These are phyloP conservation scores for Hemichromis elongatus DNA, from an alignment of 2,113 vertebrate species.

Conservation along the genomic window DNA sequence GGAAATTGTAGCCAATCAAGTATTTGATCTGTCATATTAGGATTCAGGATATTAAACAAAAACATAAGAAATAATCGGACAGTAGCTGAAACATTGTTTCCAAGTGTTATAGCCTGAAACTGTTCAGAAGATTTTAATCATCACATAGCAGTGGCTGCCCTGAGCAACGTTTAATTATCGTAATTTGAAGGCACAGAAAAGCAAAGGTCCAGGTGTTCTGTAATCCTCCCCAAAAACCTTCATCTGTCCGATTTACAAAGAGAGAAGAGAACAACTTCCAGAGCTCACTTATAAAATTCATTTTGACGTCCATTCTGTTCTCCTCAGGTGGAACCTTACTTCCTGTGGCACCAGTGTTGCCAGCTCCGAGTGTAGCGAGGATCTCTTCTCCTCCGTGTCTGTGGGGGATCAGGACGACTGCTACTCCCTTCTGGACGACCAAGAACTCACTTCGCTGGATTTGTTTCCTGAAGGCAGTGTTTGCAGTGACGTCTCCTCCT, in stretches of 20 bases:
- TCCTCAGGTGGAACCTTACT: slow-evolving; percentile 90
- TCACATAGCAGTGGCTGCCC: neutral
- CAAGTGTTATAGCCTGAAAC: neutral
- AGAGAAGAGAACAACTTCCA: neutral
- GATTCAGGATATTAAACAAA: neutral
- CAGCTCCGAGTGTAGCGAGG: slow-evolving; percentile 97
- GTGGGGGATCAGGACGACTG: slow-evolving; percentile 97
- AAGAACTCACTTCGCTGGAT: slow-evolving; percentile 94
- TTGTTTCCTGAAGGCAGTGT: slow-evolving; percentile 96
- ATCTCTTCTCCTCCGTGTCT: slow-evolving; percentile 94
- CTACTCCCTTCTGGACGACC: slow-evolving; percentile 93
- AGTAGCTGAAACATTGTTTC: neutral
- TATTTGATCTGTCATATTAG: neutral
- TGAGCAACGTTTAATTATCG: neutral
- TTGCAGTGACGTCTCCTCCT: slow-evolving; percentile 98
- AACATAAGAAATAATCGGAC: neutral
- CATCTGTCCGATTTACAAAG: neutral
- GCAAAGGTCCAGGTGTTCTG: neutral
- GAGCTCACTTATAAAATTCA: neutral
- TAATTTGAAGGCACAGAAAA: neutral
- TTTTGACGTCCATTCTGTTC: neutral
- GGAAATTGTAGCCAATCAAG: neutral
- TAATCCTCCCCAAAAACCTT: neutral
- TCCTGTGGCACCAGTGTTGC: slow-evolving; percentile 97
- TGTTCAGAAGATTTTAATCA: neutral